Conservation (phyloP, 2,888 invertebrate species). For the Diaphora mendica region DNA sequence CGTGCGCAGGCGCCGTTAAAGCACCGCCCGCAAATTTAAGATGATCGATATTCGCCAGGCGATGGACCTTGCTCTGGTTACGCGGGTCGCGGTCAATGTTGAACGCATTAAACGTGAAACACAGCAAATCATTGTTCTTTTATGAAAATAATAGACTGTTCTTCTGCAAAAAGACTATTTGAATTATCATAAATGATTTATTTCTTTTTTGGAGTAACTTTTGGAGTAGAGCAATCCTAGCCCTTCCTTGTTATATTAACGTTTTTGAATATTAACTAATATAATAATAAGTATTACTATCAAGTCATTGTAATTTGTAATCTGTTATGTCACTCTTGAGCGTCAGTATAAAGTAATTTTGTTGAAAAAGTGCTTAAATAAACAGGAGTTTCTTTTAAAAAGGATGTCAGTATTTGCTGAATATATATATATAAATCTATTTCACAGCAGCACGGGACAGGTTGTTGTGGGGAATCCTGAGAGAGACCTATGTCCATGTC, state of each 20-base stretch:
- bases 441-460: too few species aligned
- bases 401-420: too few species aligned
- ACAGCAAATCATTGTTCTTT: constrained; percentile 9
- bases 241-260: not conserved
- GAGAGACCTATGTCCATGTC: too few species aligned
- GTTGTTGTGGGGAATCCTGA: too few species aligned
- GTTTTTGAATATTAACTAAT: too few species aligned
- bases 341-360: not conserved
- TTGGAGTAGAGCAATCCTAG: not conserved
- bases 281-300: too few species aligned
- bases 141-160: constrained; percentile 4
- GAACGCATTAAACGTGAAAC: not conserved
- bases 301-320: too few species aligned
- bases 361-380: too few species aligned
- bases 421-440: too few species aligned
- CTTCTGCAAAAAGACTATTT: not conserved
- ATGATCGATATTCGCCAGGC: constrained; percentile 82
- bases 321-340: too few species aligned
- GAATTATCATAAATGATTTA: not conserved
- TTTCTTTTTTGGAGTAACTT: not conserved
- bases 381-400: too few species aligned
- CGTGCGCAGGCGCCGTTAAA: constrained; percentile 83
- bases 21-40: constrained; percentile 79
- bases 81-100: constrained; percentile 47
- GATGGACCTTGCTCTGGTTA: constrained; percentile 75